phyloP scores from a whole-genome alignment of 1,140 invertebrate genomes.

The Centruroides sculpturatus region DNA sequence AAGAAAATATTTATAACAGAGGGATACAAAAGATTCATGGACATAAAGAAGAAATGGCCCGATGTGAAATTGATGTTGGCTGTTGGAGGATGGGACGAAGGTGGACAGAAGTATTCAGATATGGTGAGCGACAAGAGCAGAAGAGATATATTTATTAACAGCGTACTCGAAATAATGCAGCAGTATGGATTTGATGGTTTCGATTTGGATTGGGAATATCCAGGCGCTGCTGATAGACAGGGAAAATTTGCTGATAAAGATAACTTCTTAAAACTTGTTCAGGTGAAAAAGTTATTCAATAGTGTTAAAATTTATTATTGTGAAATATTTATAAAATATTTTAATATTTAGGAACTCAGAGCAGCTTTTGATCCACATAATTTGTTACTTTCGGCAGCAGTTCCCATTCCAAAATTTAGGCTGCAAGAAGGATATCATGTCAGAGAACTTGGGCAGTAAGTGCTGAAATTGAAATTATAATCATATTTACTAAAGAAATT shows the following conservation, averaged over 20 bases:
- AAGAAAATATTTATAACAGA: conserved; percentile 21
- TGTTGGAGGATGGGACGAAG: conserved; percentile 41
- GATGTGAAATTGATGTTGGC: conserved; percentile 59
- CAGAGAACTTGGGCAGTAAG: conserved; percentile 54
- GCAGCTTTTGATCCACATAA: conserved; percentile 52
- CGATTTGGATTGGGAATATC: conserved; percentile 37
- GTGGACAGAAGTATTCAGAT: conserved; percentile 27
- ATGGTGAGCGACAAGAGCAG: conserved; percentile 21
- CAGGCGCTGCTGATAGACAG: conserved; percentile 66
- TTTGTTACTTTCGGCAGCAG: conserved; percentile 42
- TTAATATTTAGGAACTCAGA: conserved; percentile 40
- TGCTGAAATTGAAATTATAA: neutral
- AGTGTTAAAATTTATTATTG: neutral
- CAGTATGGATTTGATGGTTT: conserved; percentile 31
- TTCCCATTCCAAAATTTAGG: conserved; percentile 6
- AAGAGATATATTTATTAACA: conserved; percentile 24
- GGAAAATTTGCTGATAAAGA: conserved; percentile 70
- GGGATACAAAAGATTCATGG: conserved; percentile 70
- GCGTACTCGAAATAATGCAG: conserved; percentile 22
- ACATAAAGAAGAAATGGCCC: conserved; percentile 51
- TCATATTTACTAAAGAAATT: neutral
- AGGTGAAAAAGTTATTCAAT: conserved; percentile 29
- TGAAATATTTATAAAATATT: neutral
- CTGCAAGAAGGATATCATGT: conserved; percentile 47
- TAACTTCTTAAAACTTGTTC: conserved; percentile 42